A percentile compares a stretch with the other conserved stretches of the same genome.
Evolutionary conservation across 2,888 invertebrate species (phyloP).

Genomic region (Ophion ventricosus): DNA sequence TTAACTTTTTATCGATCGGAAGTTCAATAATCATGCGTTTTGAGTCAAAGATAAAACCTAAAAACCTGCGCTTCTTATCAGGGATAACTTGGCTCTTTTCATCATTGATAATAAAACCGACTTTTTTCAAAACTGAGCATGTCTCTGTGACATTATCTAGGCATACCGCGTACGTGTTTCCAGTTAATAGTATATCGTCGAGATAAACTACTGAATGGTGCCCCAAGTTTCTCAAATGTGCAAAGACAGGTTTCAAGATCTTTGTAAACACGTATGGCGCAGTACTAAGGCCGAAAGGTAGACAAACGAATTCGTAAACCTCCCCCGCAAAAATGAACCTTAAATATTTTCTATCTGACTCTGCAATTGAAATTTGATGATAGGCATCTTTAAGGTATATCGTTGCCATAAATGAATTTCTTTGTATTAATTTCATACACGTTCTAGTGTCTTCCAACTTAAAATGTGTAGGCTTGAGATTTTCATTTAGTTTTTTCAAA

Average conservation of each 20-base stretch:
- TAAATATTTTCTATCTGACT: neutral
- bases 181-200: slow-evolving; percentile 49
- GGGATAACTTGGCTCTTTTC: slow-evolving; percentile 34
- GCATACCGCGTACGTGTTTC: slow-evolving; percentile 1
- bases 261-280: slow-evolving; percentile 72
- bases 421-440: slow-evolving; percentile 16
- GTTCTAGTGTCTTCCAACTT: slow-evolving; percentile 39
- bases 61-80: slow-evolving; percentile 17
- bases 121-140: neutral
- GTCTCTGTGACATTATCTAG: slow-evolving; percentile 19
- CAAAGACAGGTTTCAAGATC: slow-evolving; percentile 63
- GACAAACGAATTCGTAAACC: slow-evolving; percentile 55
- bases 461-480: neutral
- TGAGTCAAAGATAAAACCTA: neutral
- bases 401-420: neutral
- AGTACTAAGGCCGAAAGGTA: slow-evolving; percentile 70
- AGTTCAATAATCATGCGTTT: too few species aligned
- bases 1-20: too few species aligned
- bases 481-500: neutral
- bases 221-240: slow-evolving; percentile 32
- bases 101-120: slow-evolving; percentile 33
- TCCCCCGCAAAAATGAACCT: slow-evolving; percentile 40
- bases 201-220: slow-evolving; percentile 41
- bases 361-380: neutral
- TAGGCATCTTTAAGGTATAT: neutral